These are phyloP conservation scores for Stichopus horrens DNA, from an alignment of 53 echinoderm and acorn worm genomes.

Conservation along the genomic window DNA sequence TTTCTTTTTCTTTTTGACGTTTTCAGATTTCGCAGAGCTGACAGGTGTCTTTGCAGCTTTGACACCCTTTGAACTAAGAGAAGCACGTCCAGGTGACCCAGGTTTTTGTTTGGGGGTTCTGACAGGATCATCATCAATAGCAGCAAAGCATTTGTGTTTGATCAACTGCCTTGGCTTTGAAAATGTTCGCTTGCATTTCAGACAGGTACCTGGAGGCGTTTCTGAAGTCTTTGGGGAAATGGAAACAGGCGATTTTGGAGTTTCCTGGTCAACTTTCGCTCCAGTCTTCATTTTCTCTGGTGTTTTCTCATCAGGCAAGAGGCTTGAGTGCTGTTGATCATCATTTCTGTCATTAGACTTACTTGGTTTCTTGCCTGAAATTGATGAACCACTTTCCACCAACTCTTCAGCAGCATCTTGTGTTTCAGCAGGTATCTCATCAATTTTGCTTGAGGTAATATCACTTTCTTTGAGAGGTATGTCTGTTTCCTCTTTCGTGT, in stretches of 20 bases:
- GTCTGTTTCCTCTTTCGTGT: background rate
- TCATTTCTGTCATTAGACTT: background rate
- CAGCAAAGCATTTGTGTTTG: constrained; percentile 44
- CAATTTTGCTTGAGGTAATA: too few species aligned
- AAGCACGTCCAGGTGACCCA: background rate
- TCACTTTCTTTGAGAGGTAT: too few species aligned
- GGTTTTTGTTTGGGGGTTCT: background rate
- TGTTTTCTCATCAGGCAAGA: background rate
- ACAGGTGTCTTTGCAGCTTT: background rate
- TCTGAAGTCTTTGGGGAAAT: background rate
- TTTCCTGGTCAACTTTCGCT: background rate
- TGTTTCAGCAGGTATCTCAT: background rate
- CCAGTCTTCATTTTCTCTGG: background rate
- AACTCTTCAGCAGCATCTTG: background rate
- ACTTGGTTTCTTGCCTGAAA: background rate
- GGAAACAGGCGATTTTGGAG: background rate
- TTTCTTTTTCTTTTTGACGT: background rate
- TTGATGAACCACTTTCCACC: background rate
- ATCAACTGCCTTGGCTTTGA: constrained; percentile 17
- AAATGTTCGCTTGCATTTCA: constrained; percentile 29
- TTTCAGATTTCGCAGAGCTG: background rate
- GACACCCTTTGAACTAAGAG: background rate
- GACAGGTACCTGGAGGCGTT: constrained; percentile 9
- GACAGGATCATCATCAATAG: constrained; percentile 9
- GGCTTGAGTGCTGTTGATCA: background rate